Base-by-base conservation (phyloP, 2,113 vertebrate genomes). In the Halichoeres trimaculatus region DNA sequence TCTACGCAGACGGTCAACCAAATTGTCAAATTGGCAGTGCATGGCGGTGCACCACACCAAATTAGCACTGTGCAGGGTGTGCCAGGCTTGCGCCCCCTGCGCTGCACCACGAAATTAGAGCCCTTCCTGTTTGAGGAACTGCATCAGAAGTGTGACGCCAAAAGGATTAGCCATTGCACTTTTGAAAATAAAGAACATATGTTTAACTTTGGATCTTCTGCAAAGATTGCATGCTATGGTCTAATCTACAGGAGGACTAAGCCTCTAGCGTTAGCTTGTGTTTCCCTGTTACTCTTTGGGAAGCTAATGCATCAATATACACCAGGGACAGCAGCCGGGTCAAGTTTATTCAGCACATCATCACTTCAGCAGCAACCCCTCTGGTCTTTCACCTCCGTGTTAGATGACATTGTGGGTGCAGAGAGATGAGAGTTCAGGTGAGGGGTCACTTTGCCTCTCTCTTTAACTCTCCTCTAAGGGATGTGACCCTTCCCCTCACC, bases 321-420 rank as follows among this genome's bases (percentile, higher is more conserved):
- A 2, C 52, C 22, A 57, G 47, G 41, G 56, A 70, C 20, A 47
- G n/a, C 2, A 2, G n/a, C 26, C 5, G 38, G 55, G 71, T 84
- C 64, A 34, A n/a, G 57, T 77, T 83, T 38, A 81, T 76, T 74
- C 38, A 66, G 45, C 30, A 23, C 55, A 72, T 85, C 84, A 81
- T 75, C 84, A 20, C 80, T 62, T 83, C 38, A 47, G 24, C 16
- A 2, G 16, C 51, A 43, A 55, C 78, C 61, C 38, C 7, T 26
- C 58, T 74, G 74, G 24, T 77, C 78, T 84, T 72, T 83, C 83
- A 22, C 61, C 64, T 79, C 68, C 16, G 74, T 86, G 85, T 89
- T 74, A 22, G 43, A 62, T 86, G 78, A 87, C 85, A 79, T 79
- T 16, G 55, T 70, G 55, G 64, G 72, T 60, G 74, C 67, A 48